Conservation (phyloP, 2,888 invertebrate species). For the Oxycera nigricornis region DNA sequence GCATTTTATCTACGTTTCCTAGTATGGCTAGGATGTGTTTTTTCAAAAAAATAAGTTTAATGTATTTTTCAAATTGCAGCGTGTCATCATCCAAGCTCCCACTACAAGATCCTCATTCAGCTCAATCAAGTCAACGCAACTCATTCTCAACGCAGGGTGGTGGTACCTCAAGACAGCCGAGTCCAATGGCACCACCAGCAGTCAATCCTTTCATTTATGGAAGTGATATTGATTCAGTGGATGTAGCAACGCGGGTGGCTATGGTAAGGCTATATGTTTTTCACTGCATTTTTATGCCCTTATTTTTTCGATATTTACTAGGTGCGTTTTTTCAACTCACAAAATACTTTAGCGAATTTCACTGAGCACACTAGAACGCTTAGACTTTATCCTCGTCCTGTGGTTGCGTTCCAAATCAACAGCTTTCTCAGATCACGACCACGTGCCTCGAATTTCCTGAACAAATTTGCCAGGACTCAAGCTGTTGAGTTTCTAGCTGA, state of each 20-base stretch:
- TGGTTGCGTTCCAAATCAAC: conserved; percentile 98
- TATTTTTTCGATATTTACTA: conserved; percentile 66
- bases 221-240: conserved; percentile 96
- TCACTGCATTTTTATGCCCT: too few species aligned
- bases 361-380: conserved; percentile 97
- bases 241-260: conserved; percentile 96
- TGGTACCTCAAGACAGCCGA: conserved; percentile 62
- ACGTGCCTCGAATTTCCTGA: conserved; percentile 84
- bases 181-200: conserved; percentile 66
- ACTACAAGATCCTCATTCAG: conserved; percentile 56
- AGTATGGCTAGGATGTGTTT: too few species aligned
- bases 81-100: conserved; percentile 58
- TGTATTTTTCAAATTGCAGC: conserved; percentile 47
- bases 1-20: too few species aligned
- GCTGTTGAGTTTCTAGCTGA: conserved; percentile 99
- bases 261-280: conserved; percentile 73
- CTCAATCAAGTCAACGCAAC: conserved; percentile 58
- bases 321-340: conserved; percentile 93
- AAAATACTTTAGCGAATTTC: conserved; percentile 96
- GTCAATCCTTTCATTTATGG: conserved; percentile 91
- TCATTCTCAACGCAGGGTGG: conserved; percentile 63
- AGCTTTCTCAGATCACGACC: conserved; percentile 95
- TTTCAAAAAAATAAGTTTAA: neutral
- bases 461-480: conserved; percentile 93
- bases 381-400: conserved; percentile 94